Evolutionary conservation across 2,113 vertebrate species (phyloP).

Genomic region (Channa argus): DNA sequence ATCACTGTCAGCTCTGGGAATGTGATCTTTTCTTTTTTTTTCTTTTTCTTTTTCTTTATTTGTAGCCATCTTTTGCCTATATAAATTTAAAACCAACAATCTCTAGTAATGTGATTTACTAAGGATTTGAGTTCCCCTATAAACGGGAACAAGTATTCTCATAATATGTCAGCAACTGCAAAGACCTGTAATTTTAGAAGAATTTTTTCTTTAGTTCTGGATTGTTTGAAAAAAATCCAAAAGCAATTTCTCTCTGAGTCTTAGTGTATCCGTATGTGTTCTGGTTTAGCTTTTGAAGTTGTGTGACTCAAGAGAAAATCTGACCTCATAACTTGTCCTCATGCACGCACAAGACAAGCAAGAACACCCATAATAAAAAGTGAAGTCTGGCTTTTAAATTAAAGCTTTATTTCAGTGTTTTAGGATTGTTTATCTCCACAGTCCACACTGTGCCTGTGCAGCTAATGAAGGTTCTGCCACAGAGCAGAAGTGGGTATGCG

Average conservation of each 20-base stretch:
- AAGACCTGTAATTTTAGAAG: background rate
- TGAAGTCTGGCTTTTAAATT: slow-evolving; percentile 4
- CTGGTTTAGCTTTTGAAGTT: slow-evolving; percentile 30
- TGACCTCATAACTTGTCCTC: slow-evolving; percentile 16
- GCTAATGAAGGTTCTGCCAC: slow-evolving; percentile 13
- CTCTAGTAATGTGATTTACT: background rate
- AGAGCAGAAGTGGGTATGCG: background rate
- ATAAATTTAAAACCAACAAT: background rate
- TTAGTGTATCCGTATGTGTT: slow-evolving; percentile 8
- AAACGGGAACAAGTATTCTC: background rate
- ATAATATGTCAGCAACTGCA: background rate
- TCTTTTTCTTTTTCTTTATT: too few relatives aligned
- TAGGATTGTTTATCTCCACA: background rate
- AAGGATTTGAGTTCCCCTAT: background rate
- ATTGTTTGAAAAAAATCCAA: background rate
- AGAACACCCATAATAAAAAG: background rate
- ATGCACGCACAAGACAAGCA: background rate
- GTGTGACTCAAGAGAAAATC: slow-evolving; percentile 7
- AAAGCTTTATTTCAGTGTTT: slow-evolving; percentile 29
- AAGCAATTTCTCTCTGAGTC: background rate
- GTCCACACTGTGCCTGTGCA: background rate
- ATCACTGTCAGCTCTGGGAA: too few relatives aligned
- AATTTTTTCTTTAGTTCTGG: background rate
- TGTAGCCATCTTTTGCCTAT: background rate
- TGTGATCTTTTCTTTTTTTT: background rate